Base-by-base conservation (phyloP, 2,888 invertebrate genomes). In the Calephelis perditalis region DNA sequence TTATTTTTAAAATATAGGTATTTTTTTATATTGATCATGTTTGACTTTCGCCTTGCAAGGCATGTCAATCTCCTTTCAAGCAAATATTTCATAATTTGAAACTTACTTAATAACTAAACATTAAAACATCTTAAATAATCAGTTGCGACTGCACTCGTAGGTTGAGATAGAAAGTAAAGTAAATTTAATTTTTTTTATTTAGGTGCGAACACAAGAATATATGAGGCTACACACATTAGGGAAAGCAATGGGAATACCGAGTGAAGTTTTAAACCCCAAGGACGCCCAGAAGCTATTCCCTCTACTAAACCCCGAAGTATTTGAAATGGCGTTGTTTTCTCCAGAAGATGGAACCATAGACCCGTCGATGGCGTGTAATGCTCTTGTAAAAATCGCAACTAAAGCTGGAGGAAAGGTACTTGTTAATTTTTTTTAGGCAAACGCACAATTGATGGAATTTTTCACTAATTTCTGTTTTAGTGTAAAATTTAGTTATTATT, bases 321-420 rank as follows among this genome's bases (percentile, higher is more conserved):
- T 97, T 70, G 89, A 93, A 70, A 96, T 96, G 70, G 94, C 96
- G 0, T 82, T 98, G 2, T 95, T 95, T 73, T 94, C 94, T 2
- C 95, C 96, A 0, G 93, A 93, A 10, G 97, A 97, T 80, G 97
- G 97, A 3, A 94, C 94, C 8, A 93, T 97, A 44, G 97, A 98
- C 77, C 97, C 97, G 0, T 92, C 95, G 0, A 96, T 96, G 92
- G 92, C 95, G 46, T 95, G 96, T 72, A 91, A 92, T 26, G 95
- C 97, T 0, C 87, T 97, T 11, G 92, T 94, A 0, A 93, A 94
- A 78, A 93, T 93, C n/a, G 95, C 97, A 0, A 93, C 91, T 0
- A 88, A 85, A 63, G 91, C 93, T 71, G 97, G 96, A 37, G 96
- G 92, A 10, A 92, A 94, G 84, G 96, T 96, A 35, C 26, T 8